These are phyloP conservation scores for Trichopria drosophilae DNA, from an alignment of 2,888 invertebrate species.

Conservation along the genomic window DNA sequence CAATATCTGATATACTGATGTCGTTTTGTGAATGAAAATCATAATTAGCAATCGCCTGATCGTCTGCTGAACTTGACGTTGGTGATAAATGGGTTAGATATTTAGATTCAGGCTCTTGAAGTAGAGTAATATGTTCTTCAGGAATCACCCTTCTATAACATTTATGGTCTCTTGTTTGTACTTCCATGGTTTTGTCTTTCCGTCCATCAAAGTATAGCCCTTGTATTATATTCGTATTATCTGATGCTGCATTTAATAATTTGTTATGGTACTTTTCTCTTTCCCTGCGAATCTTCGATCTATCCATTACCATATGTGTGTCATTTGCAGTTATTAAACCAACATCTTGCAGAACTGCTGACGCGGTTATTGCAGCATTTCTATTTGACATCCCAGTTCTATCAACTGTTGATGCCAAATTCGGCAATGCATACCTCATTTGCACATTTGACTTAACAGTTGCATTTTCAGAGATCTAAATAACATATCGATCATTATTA, in stretches of 20 bases:
- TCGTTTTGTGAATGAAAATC: neutral
- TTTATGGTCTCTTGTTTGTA: conserved; percentile 18
- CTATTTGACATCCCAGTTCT: conserved; percentile 28
- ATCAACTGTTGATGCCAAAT: conserved; percentile 9
- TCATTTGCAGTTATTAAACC: conserved; percentile 32
- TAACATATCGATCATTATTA: too few species aligned
- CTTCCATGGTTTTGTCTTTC: conserved; percentile 35
- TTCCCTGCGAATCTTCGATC: conserved; percentile 35
- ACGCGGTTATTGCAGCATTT: conserved; percentile 33
- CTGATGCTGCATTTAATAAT: conserved; percentile 10
- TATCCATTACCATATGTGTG: conserved; percentile 32
- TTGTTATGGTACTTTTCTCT: conserved; percentile 17
- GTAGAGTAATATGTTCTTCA: conserved; percentile 17
- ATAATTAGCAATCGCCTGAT: conserved; percentile 6
- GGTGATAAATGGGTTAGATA: conserved; percentile 9
- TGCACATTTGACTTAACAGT: too few species aligned
- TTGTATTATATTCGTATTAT: too few species aligned
- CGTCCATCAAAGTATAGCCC: conserved; percentile 36
- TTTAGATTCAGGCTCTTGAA: conserved; percentile 11
- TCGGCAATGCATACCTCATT: too few species aligned
- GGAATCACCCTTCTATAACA: conserved; percentile 4
- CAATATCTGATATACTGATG: neutral
- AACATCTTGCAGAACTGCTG: conserved; percentile 32
- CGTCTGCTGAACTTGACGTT: conserved; percentile 1
- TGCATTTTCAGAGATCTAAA: too few species aligned